Conservation (phyloP, 2,113 vertebrate genomes). For the Gobius niger region DNA sequence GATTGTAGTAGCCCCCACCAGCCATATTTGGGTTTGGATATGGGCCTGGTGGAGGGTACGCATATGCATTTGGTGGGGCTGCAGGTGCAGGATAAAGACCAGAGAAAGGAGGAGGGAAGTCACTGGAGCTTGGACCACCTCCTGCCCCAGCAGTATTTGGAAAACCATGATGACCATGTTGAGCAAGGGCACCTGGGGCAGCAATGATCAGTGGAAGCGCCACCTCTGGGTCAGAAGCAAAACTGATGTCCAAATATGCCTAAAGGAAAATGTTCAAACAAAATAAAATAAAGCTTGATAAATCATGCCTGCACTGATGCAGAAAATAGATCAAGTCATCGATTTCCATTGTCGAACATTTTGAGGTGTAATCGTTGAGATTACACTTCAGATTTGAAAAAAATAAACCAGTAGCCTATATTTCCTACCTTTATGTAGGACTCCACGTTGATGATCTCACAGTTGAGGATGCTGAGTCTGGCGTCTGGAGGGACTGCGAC, state of each 20-base stretch:
- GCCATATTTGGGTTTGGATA: neutral
- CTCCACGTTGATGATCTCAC: conserved; percentile 59
- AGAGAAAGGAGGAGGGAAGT: conserved; percentile 35
- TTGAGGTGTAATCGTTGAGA: no score
- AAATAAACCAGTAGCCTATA: no score
- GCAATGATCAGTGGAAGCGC: conserved; percentile 59
- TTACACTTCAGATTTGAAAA: neutral
- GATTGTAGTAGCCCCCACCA: neutral
- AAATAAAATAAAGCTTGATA: no score
- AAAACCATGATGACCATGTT: neutral
- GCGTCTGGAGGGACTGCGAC: conserved; percentile 48
- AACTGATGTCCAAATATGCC: conserved; percentile 72
- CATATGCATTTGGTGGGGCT: conserved; percentile 6
- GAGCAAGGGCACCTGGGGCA: neutral
- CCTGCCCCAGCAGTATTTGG: conserved; percentile 7
- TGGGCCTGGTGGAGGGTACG: conserved; percentile 23
- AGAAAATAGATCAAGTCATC: no score
- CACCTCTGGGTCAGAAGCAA: conserved; percentile 58
- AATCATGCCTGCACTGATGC: no score
- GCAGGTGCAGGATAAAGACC: conserved; percentile 1
- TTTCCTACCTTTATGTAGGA: conserved; percentile 61
- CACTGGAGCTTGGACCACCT: conserved; percentile 18
- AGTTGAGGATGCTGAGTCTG: conserved; percentile 39
- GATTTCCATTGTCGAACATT: no score
- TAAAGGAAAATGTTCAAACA: conserved; percentile 23